Conservation (phyloP, 2,888 invertebrate species). For the Diadegma fenestrale region DNA sequence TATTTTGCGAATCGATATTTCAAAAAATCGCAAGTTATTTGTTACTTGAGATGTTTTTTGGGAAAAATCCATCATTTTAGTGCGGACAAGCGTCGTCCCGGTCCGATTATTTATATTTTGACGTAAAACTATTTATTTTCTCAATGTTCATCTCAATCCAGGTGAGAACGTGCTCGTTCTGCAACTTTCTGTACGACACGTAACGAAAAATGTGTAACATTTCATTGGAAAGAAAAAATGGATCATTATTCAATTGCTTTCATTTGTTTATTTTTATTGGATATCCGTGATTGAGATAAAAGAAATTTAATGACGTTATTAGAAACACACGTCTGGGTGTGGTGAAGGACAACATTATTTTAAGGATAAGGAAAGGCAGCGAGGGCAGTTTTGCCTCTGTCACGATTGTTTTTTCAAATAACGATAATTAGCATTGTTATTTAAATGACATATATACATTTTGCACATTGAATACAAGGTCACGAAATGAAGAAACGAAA, state of each 20-base stretch:
- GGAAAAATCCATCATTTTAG: neutral
- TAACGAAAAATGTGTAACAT: slow-evolving; percentile 1
- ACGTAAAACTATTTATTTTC: neutral
- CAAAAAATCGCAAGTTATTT: too few relatives aligned
- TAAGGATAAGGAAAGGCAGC: neutral
- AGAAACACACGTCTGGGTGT: slow-evolving; percentile 3
- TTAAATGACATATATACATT: neutral
- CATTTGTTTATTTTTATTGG: neutral
- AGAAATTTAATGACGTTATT: slow-evolving; percentile 5
- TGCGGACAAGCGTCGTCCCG: too few relatives aligned
- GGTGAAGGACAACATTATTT: slow-evolving; percentile 10
- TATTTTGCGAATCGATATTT: too few relatives aligned
- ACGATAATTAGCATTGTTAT: neutral
- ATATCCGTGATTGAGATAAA: slow-evolving; percentile 1
- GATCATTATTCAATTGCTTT: neutral
- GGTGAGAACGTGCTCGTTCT: neutral
- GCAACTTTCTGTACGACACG: too few relatives aligned
- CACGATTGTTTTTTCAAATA: neutral
- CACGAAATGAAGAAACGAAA: neutral
- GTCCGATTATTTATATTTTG: neutral
- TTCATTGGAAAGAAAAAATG: neutral
- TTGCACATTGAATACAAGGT: neutral
- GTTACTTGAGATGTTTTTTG: neutral
- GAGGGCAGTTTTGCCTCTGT: neutral
- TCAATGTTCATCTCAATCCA: neutral